Evolutionary conservation across 2,888 invertebrate species (phyloP), one percentile per base, ranked within the genome.

Genomic region (Drosophila ustulata): DNA sequence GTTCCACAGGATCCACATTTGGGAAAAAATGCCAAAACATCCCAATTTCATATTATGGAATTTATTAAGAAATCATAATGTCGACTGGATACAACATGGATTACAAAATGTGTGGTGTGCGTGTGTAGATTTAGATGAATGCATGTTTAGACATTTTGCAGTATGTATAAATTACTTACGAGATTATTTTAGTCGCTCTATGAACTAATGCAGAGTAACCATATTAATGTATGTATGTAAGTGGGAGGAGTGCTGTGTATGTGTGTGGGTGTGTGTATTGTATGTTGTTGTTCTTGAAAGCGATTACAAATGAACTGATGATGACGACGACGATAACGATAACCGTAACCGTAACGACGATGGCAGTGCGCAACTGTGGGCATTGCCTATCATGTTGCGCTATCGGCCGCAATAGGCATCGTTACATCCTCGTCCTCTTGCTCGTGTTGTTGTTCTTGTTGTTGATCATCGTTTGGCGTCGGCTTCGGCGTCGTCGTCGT

Each of bases 41-140:
- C 23, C 30, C 7, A 13, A 13, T 3, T 82, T 82, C 64, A 53
- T 64, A 67, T 77, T 71, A 71, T 73, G 69, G 79, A 78, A 81
- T 83, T 83, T 89, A 89, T 83, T 80, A 64, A 78, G 71, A 83
- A 89, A 83, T 89, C 85, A 83, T 88, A 84, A 88, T 81, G 62
- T 84, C 71, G 84, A 87, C 50, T 71, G 66, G 81, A 55, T 87
- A 84, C 71, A 75, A 78, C 62, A 71, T 82, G 78, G 52, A 76
- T 83, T 79, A 79, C 62, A 70, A 67, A 50, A 62, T 87, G 66
- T 80, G 52, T 77, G 46, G 39, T 62, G 66, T 64, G 66, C 66
- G 76, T 68, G 46, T 71, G 76, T 55, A 68, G 52, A 43, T 59
- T 49, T 66, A 47, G 47, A 74, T 61, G 66, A 70, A 56, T 51